phyloP scores from a whole-genome alignment of 2,888 invertebrate genomes.

The Luperina testacea region DNA sequence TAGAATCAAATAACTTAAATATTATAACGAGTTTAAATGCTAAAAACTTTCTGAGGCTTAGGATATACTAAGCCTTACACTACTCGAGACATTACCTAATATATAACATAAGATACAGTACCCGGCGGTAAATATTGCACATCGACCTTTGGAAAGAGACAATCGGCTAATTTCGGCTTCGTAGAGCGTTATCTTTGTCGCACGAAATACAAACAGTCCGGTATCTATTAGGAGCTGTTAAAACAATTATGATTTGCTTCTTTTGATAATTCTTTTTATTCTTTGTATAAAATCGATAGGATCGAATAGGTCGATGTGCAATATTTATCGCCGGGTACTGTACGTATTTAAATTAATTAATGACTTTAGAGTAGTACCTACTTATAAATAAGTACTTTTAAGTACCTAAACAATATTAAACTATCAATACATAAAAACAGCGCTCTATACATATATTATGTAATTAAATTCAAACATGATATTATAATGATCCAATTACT shows the following conservation, averaged over 20 bases:
- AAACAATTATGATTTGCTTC: too few species aligned
- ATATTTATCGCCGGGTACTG: too few species aligned
- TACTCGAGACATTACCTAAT: not conserved
- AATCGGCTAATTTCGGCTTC: too few species aligned
- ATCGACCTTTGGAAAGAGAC: too few species aligned
- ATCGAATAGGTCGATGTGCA: too few species aligned
- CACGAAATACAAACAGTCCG: too few species aligned
- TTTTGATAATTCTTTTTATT: too few species aligned
- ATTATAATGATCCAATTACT: constrained; percentile 19
- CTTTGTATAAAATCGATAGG: too few species aligned
- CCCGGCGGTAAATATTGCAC: too few species aligned
- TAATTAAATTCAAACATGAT: constrained; percentile 18
- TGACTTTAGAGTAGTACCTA: not conserved
- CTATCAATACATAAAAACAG: constrained; percentile 19
- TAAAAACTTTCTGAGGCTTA: not conserved
- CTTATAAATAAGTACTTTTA: not conserved
- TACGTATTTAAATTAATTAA: constrained; percentile 9
- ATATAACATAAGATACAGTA: not conserved
- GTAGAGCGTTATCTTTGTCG: too few species aligned
- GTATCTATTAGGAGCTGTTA: too few species aligned
- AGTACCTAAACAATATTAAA: constrained; percentile 1
- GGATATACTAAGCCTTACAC: not conserved
- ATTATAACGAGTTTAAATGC: not conserved
- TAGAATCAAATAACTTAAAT: not conserved
- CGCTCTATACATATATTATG: not conserved